A percentile compares a stretch with the other conserved stretches of the same genome.
phyloP scores from a whole-genome alignment of 2,888 invertebrate species.

The Eilema sororculum region DNA sequence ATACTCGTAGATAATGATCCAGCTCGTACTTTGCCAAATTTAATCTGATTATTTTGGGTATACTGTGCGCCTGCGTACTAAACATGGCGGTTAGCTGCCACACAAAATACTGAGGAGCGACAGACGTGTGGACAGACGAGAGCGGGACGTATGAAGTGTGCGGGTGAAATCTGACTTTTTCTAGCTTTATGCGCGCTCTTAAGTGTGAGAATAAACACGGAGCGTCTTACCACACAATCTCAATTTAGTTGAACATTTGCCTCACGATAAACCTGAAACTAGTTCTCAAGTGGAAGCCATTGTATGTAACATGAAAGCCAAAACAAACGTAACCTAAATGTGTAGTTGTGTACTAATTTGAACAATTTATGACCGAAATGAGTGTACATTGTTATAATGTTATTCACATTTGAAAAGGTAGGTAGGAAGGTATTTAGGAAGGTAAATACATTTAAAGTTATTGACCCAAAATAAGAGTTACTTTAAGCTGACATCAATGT shows the following conservation, averaged over 20 bases:
- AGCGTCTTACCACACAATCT: neutral
- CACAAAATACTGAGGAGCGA: too few species aligned
- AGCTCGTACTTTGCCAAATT: too few species aligned
- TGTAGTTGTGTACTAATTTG: neutral
- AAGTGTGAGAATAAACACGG: neutral
- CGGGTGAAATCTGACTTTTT: too few species aligned
- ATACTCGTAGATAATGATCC: too few species aligned
- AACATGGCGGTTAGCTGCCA: too few species aligned
- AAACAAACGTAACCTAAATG: conserved; percentile 2
- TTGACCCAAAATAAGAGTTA: neutral
- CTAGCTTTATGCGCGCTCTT: too few species aligned
- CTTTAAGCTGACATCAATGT: neutral
- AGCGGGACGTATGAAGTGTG: too few species aligned
- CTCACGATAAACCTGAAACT: conserved; percentile 1
- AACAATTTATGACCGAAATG: neutral
- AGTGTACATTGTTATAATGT: neutral
- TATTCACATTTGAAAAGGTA: too few species aligned
- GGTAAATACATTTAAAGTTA: neutral
- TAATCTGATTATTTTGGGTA: too few species aligned
- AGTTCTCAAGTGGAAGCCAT: conserved; percentile 3
- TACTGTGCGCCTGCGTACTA: too few species aligned
- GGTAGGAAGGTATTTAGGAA: too few species aligned
- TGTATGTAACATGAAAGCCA: neutral
- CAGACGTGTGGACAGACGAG: too few species aligned
- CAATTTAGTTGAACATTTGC: conserved; percentile 7